A percentile compares a stretch with the other conserved stretches of the same genome.
phyloP scores from a whole-genome alignment of 2,113 vertebrate species.

The Gulo gulo region DNA sequence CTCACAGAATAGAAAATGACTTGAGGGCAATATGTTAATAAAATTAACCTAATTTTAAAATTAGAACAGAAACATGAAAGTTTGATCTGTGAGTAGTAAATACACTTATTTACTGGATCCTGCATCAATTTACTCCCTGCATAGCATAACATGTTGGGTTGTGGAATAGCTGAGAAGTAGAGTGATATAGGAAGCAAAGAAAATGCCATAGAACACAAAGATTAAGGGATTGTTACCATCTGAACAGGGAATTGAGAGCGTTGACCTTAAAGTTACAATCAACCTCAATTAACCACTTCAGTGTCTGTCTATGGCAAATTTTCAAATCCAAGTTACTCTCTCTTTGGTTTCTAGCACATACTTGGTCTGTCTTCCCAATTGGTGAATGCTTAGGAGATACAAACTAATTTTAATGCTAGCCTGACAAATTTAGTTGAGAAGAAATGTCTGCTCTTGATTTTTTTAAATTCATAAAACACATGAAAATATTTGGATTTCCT shows the following conservation, averaged over 20 bases:
- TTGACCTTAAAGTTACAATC: not conserved
- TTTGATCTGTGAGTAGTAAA: not conserved
- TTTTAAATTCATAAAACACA: not conserved
- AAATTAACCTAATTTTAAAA: slow-evolving; percentile 43
- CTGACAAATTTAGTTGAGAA: slow-evolving; percentile 1
- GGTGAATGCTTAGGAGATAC: not conserved
- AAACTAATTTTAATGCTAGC: slow-evolving; percentile 26
- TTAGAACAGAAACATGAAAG: not conserved
- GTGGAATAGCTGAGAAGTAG: not conserved
- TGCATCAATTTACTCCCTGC: not conserved
- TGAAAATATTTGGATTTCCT: slow-evolving; percentile 27
- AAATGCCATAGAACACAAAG: not conserved
- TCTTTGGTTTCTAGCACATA: not conserved
- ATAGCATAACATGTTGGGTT: not conserved
- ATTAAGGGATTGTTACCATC: not conserved
- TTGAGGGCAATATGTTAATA: not conserved
- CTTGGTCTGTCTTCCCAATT: not conserved
- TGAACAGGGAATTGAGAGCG: not conserved
- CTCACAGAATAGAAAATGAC: slow-evolving; percentile 22
- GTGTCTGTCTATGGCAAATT: not conserved
- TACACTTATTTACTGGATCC: not conserved
- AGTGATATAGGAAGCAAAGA: not conserved
- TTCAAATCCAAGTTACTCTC: slow-evolving; percentile 27
- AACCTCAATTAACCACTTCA: not conserved
- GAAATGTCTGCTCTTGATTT: not conserved